phyloP scores from a whole-genome alignment of 1,140 invertebrate genomes.

The Mylabris phalerata region DNA sequence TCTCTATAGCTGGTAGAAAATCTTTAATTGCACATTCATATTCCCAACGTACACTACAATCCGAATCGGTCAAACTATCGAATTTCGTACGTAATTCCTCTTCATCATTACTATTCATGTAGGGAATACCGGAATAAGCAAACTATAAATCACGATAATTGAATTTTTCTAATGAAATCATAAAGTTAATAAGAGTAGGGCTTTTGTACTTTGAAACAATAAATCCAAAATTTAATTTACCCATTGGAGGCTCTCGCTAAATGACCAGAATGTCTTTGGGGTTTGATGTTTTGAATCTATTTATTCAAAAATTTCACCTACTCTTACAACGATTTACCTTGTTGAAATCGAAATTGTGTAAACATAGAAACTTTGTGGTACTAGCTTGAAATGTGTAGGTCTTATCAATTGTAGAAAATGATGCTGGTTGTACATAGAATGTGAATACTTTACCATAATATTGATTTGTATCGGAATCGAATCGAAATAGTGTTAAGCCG shows the following conservation, averaged over 20 bases:
- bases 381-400: slow-evolving; percentile 56
- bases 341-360: slow-evolving; percentile 66
- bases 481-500: slow-evolving; percentile 56
- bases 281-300: too few species aligned
- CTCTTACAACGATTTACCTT: slow-evolving; percentile 48
- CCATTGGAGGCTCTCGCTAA: too few species aligned
- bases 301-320: too few species aligned
- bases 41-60: slow-evolving; percentile 10
- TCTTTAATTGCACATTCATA: slow-evolving; percentile 24
- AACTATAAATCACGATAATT: slow-evolving; percentile 48
- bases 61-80: slow-evolving; percentile 24
- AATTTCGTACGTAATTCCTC: slow-evolving; percentile 39
- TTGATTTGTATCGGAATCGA: slow-evolving; percentile 46
- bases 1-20: slow-evolving; percentile 32
- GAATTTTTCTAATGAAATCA: slow-evolving; percentile 4
- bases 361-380: slow-evolving; percentile 56
- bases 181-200: slow-evolving; percentile 1
- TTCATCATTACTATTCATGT: slow-evolving; percentile 54
- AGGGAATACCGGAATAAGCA: slow-evolving; percentile 59
- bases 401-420: slow-evolving; percentile 51
- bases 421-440: slow-evolving; percentile 61
- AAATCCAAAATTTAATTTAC: too few species aligned
- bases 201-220: too few species aligned
- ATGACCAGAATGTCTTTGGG: too few species aligned
- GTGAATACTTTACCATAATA: slow-evolving; percentile 56